Evolutionary conservation across 2,797 vertebrate species (phyloP).

Genomic region (Erpetoichthys calabaricus): DNA sequence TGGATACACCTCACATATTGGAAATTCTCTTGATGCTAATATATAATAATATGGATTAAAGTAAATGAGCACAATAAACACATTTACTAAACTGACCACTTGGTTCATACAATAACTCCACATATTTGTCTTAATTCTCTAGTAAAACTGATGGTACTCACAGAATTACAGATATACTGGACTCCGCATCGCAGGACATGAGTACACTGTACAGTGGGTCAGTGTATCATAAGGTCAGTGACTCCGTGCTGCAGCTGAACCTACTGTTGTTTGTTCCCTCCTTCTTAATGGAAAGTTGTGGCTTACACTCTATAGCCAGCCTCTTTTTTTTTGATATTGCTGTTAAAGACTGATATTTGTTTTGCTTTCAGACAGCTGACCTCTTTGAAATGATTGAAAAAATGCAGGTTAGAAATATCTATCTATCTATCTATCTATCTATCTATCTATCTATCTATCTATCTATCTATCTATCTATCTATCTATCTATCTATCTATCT

Average conservation of each 20-base stretch:
- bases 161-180: conserved; percentile 41
- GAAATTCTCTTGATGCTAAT: no score
- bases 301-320: conserved; percentile 17
- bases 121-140: conserved; percentile 19
- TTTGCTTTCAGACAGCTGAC: conserved; percentile 43
- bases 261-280: background rate
- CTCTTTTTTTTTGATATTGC: background rate
- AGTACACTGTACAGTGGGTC: conserved; percentile 30
- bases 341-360: conserved; percentile 7
- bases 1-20: no score
- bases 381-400: conserved; percentile 68
- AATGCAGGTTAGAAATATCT: conserved; percentile 48
- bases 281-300: background rate
- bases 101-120: no score
- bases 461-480: background rate
- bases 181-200: conserved; percentile 35
- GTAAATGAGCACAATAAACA: no score
- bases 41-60: no score
- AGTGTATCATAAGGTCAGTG: conserved; percentile 45
- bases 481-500: background rate
- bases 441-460: background rate
- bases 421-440: background rate
- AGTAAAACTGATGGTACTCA: conserved; percentile 37
- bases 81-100: no score
- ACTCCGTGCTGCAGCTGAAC: no score